phyloP scores from a whole-genome alignment of 1,140 invertebrate species.

The Brachionus angularis region DNA sequence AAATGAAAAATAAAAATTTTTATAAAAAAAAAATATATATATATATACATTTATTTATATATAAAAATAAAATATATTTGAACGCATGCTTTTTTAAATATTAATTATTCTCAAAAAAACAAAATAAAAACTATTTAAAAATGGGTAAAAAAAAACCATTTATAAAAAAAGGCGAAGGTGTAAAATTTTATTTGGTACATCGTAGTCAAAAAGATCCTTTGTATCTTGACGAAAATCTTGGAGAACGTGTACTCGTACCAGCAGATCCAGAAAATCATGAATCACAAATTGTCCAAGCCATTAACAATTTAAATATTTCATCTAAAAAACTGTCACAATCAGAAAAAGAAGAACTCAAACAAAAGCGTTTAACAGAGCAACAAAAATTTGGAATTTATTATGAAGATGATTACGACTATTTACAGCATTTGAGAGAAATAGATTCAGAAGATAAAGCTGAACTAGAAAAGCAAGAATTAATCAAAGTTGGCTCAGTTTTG shows the following conservation, averaged over 20 bases:
- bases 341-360: neutral
- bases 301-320: slow-evolving; percentile 45
- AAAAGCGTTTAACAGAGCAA: slow-evolving; percentile 62
- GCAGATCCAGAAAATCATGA: neutral
- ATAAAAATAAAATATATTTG: too few species aligned
- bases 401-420: slow-evolving; percentile 91
- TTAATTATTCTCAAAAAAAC: too few species aligned
- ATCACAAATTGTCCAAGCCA: slow-evolving; percentile 41
- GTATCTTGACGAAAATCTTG: slow-evolving; percentile 76
- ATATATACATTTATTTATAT: too few species aligned
- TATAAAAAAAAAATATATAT: too few species aligned
- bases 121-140: too few species aligned
- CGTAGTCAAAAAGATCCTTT: slow-evolving; percentile 86
- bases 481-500: slow-evolving; percentile 17
- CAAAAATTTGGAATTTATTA: slow-evolving; percentile 87
- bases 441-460: neutral
- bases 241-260: slow-evolving; percentile 73
- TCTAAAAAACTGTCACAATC: neutral
- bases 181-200: slow-evolving; percentile 84
- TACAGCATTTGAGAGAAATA: slow-evolving; percentile 78
- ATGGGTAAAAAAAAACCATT: slow-evolving; percentile 72
- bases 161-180: slow-evolving; percentile 83
- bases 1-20: too few species aligned
- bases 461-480: slow-evolving; percentile 2
- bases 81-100: too few species aligned